Conservation (phyloP, 2,797 vertebrate species). For the Rallus crepitans region DNA sequence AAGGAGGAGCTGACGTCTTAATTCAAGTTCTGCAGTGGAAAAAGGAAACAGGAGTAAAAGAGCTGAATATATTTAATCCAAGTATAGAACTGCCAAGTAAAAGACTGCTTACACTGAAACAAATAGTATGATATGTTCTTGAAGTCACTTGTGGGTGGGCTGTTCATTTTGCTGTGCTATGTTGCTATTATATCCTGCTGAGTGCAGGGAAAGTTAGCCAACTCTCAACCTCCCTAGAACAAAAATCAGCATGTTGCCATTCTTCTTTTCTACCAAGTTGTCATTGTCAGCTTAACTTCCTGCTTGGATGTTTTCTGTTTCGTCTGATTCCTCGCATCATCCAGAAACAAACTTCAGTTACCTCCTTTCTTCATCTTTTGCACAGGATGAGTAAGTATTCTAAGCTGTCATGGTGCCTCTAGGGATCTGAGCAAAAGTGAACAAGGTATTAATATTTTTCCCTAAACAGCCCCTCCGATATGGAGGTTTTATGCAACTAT, state of each 20-base stretch:
- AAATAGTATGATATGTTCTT: background rate
- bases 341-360: background rate
- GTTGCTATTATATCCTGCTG: background rate
- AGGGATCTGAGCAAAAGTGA: background rate
- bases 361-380: background rate
- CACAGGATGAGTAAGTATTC: background rate
- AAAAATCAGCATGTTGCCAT: conserved; percentile 6
- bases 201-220: conserved; percentile 4
- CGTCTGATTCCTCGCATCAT: background rate
- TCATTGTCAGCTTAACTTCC: background rate
- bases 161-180: conserved; percentile 11
- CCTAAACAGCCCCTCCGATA: background rate
- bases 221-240: background rate
- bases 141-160: background rate
- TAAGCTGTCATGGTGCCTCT: background rate
- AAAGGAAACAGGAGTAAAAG: background rate
- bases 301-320: background rate
- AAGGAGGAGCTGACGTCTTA: conserved; percentile 1
- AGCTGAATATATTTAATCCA: conserved; percentile 13
- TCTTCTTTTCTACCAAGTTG: background rate
- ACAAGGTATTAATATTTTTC: background rate
- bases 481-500: background rate
- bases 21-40: background rate
- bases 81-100: background rate
- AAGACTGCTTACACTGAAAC: background rate